A percentile compares a stretch with the other conserved stretches of the same genome.
These are phyloP conservation scores for Drosophila busckii DNA, from an alignment of 1,140 invertebrate species.

Conservation along the genomic window DNA sequence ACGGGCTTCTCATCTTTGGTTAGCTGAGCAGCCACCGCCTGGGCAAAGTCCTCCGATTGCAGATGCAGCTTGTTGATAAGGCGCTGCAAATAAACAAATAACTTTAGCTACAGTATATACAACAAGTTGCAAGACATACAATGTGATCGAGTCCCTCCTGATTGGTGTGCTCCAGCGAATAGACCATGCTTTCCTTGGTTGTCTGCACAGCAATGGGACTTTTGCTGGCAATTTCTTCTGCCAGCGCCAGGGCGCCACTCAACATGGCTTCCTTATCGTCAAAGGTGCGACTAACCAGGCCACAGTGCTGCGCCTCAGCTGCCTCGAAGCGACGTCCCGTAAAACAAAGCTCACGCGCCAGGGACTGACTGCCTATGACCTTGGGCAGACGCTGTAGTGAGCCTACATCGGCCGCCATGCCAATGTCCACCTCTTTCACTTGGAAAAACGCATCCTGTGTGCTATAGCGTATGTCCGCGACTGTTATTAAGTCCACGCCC, in stretches of 20 bases:
- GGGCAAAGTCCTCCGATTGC: constrained; percentile 94
- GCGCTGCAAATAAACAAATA: constrained; percentile 81
- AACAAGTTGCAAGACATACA: constrained; percentile 81
- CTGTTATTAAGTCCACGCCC: constrained; percentile 91
- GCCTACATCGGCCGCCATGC: constrained; percentile 97
- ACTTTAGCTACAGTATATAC: constrained; percentile 16
- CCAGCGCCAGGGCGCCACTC: constrained; percentile 85
- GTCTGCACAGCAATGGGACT: constrained; percentile 96
- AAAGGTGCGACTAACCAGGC: constrained; percentile 85
- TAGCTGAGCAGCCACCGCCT: constrained; percentile 86
- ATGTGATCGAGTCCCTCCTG: constrained; percentile 92
- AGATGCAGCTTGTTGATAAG: constrained; percentile 90
- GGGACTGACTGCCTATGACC: constrained; percentile 92
- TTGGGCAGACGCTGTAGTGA: constrained; percentile 96
- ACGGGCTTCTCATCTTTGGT: constrained; percentile 85
- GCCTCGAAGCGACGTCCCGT: constrained; percentile 91
- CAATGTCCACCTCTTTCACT: constrained; percentile 92
- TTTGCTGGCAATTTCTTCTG: constrained; percentile 90
- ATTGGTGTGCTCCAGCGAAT: constrained; percentile 92
- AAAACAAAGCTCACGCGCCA: constrained; percentile 91
- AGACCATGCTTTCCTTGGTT: constrained; percentile 90
- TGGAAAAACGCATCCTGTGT: constrained; percentile 95
- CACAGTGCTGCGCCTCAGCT: constrained; percentile 87
- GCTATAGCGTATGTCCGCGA: constrained; percentile 95
- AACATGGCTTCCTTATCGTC: constrained; percentile 81